Percentiles rank a stretch among this genome's conserved stretches.
These are phyloP conservation scores for Vireo griseus DNA, from an alignment of 2,797 vertebrate genomes.

Conservation along the genomic window DNA sequence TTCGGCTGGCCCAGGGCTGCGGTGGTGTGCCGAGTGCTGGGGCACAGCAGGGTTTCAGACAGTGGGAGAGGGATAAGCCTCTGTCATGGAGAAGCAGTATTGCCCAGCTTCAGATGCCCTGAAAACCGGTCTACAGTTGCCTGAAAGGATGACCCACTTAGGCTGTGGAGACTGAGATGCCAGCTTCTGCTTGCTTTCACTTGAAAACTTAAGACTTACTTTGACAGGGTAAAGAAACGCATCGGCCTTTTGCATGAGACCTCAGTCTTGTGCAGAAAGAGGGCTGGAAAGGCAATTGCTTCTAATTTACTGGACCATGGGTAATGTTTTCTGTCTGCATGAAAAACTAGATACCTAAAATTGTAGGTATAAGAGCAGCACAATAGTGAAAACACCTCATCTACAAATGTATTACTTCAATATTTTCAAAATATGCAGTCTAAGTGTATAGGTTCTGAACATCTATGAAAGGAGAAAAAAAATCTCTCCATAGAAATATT, in stretches of 20 bases:
- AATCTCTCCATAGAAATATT: neutral
- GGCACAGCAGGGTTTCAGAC: neutral
- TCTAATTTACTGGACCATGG: neutral
- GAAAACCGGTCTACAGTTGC: neutral
- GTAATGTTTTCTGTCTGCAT: neutral
- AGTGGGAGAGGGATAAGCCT: neutral
- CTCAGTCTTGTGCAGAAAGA: neutral
- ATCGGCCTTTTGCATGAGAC: neutral
- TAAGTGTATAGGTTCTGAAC: neutral
- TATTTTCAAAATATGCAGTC: neutral
- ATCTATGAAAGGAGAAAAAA: neutral
- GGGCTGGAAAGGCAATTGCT: neutral
- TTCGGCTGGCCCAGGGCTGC: neutral
- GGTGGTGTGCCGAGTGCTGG: rapidly evolving
- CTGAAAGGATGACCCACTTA: neutral
- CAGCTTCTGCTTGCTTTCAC: neutral
- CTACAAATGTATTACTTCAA: neutral
- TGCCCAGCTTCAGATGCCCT: neutral
- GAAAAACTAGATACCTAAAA: neutral
- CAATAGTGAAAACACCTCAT: neutral
- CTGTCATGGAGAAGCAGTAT: neutral
- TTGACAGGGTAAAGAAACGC: neutral
- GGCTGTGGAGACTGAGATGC: neutral
- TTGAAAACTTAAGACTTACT: neutral
- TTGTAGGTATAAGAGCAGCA: neutral